Evolutionary conservation across 2,113 vertebrate genomes (phyloP).

Genomic region (Felis chaus): DNA sequence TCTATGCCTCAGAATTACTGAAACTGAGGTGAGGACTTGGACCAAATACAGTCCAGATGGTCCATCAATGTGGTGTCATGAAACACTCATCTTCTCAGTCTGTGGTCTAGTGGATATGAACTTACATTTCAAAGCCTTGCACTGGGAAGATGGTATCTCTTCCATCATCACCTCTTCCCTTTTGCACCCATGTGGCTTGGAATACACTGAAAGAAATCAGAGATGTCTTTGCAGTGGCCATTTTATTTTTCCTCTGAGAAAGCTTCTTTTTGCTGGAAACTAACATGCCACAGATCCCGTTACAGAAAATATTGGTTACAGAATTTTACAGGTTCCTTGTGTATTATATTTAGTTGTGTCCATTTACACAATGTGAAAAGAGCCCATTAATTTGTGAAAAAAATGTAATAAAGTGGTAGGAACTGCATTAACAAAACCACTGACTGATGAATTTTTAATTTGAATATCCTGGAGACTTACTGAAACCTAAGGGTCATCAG

Average conservation of each 20-base stretch:
- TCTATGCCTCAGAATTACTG: conserved; percentile 13
- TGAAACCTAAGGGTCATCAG: not conserved
- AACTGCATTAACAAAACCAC: not conserved
- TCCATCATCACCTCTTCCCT: not conserved
- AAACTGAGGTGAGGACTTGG: not conserved
- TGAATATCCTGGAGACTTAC: not conserved
- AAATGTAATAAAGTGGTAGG: not conserved
- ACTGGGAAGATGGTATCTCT: not conserved
- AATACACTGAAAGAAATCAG: not conserved
- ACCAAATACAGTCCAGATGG: not conserved
- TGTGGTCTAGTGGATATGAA: not conserved
- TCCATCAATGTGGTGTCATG: not conserved
- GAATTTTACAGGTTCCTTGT: not conserved
- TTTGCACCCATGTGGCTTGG: not conserved
- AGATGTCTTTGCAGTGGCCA: not conserved
- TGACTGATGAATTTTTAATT: not conserved
- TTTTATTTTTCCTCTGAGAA: not conserved
- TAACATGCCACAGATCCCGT: not conserved
- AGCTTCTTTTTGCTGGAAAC: not conserved
- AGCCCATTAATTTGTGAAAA: not conserved
- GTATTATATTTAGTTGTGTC: not conserved
- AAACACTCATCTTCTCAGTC: not conserved
- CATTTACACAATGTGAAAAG: not conserved
- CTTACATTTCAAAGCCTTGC: not conserved
- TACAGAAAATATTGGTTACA: not conserved